Evolutionary conservation across 1,140 invertebrate genomes (phyloP).

Genomic region (Lineus longissimus): DNA sequence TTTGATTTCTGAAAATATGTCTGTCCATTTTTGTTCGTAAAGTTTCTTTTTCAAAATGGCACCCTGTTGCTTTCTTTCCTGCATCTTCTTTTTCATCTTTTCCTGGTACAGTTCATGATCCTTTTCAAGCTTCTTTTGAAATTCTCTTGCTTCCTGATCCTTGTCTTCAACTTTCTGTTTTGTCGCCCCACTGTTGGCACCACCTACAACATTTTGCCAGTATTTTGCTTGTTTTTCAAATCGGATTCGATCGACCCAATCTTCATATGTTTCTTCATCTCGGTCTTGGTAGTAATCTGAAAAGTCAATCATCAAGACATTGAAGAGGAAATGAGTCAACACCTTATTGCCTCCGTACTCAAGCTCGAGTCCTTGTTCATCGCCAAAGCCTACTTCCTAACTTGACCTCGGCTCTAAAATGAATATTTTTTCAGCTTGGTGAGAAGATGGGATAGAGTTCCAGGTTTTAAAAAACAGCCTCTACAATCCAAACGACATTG

Average conservation of each 20-base stretch:
- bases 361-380: not conserved
- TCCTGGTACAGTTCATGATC: conserved; percentile 22
- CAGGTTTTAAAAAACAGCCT: no score
- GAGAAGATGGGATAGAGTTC: no score
- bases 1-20: not conserved
- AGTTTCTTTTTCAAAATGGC: conserved; percentile 21
- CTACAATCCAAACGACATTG: no score
- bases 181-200: not conserved
- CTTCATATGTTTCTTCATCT: conserved; percentile 13
- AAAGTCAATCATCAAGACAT: conserved; percentile 5
- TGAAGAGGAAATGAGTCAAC: not conserved
- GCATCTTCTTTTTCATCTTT: conserved; percentile 7
- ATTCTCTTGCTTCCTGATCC: conserved; percentile 18
- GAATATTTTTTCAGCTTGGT: not conserved
- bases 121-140: conserved; percentile 26
- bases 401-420: not conserved
- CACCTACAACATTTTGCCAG: not conserved
- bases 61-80: conserved; percentile 23
- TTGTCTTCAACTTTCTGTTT: conserved; percentile 11
- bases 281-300: conserved; percentile 13
- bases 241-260: conserved; percentile 11
- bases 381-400: not conserved
- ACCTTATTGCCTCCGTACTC: no score
- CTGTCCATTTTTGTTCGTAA: conserved; percentile 4
- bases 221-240: not conserved